These are phyloP conservation scores for Hippocampus comes DNA, from an alignment of 2,113 vertebrate species.

Conservation along the genomic window DNA sequence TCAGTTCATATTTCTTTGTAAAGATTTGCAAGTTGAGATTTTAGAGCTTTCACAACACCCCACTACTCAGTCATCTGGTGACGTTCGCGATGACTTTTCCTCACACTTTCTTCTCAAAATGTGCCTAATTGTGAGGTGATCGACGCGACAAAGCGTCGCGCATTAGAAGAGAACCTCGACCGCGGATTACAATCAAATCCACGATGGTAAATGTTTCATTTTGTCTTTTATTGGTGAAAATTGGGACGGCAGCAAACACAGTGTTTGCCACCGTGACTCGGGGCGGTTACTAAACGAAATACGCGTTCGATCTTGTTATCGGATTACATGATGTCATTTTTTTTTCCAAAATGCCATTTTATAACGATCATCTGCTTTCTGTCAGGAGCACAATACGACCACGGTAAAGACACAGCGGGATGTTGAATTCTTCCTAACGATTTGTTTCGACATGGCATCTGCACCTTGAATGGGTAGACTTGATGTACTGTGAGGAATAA, in stretches of 20 bases:
- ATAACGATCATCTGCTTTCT: neutral
- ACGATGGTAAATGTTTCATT: neutral
- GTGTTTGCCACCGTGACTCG: neutral
- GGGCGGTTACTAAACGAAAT: neutral
- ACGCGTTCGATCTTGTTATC: neutral
- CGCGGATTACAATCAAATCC: neutral
- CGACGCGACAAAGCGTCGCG: neutral
- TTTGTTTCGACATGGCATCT: neutral
- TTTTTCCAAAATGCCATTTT: neutral
- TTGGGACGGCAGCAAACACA: conserved; percentile 2
- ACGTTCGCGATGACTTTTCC: neutral
- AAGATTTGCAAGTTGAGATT: neutral
- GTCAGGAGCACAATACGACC: neutral
- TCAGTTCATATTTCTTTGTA: neutral
- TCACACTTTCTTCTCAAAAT: neutral
- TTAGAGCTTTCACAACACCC: neutral
- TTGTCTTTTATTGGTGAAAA: neutral
- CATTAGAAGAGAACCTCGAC: neutral
- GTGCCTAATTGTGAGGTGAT: neutral
- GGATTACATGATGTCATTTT: neutral
- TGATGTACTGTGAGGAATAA: neutral
- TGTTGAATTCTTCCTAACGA: neutral
- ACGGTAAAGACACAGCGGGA: neutral
- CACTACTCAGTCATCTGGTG: neutral
- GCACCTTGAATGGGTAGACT: neutral